These are phyloP conservation scores for Heloderma charlesbogerti DNA, from an alignment of 2,113 vertebrate genomes.

Conservation along the genomic window DNA sequence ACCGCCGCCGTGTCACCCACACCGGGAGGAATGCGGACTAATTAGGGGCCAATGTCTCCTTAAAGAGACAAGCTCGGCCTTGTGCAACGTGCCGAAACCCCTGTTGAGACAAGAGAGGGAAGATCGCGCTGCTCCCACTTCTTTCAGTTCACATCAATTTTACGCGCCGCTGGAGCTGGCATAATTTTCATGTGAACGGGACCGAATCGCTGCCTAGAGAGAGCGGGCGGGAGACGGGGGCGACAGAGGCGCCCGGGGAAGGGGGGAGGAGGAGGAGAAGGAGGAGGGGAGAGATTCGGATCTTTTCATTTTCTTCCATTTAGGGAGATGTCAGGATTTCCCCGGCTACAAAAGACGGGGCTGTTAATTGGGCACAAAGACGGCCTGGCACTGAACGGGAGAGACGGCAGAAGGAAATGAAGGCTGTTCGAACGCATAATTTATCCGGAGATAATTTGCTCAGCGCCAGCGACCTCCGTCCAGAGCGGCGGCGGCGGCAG, in stretches of 20 bases:
- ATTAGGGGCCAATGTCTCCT: conserved; percentile 78
- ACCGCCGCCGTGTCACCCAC: conserved; percentile 46
- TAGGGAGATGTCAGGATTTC: conserved; percentile 22
- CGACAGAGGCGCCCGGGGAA: neutral
- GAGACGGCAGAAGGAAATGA: conserved; percentile 10
- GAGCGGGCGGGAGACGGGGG: neutral
- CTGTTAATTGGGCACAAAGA: conserved; percentile 33
- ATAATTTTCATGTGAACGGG: conserved; percentile 74
- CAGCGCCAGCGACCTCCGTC: conserved; percentile 7
- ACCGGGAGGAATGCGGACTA: conserved; percentile 70
- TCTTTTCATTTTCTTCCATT: conserved; percentile 36
- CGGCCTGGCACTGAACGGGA: conserved; percentile 12
- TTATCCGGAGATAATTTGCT: conserved; percentile 32
- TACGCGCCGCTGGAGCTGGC: conserved; percentile 76
- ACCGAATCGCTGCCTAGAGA: conserved; percentile 30
- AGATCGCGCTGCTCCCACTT: conserved; percentile 67
- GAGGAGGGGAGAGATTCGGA: neutral
- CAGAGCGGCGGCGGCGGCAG: neutral
- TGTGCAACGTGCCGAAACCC: conserved; percentile 65
- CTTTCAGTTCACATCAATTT: conserved; percentile 77
- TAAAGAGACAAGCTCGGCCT: conserved; percentile 77
- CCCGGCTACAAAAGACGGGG: neutral
- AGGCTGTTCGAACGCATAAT: conserved; percentile 18
- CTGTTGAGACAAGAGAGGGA: conserved; percentile 70
- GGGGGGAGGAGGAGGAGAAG: neutral